Percentiles rank a stretch among this genome's conserved stretches.
Evolutionary conservation across 2,888 invertebrate genomes (phyloP).

Genomic region (Apomyelois bistriatella): DNA sequence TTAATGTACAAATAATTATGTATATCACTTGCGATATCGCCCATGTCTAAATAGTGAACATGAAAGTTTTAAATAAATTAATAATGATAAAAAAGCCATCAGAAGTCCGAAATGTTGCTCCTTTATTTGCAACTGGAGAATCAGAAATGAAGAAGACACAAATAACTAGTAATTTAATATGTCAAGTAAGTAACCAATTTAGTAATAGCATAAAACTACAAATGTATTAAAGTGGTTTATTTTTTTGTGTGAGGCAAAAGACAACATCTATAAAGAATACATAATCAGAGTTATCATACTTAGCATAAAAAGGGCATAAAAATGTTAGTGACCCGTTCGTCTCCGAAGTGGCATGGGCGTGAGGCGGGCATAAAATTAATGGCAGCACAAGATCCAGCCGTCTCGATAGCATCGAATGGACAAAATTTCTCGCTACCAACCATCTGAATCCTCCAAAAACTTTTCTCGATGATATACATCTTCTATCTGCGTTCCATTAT

Average conservation of each 20-base stretch:
- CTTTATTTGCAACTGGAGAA: too few relatives aligned
- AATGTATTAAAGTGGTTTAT: neutral
- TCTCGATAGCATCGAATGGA: neutral
- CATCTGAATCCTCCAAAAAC: neutral
- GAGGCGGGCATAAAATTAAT: constrained; percentile 12
- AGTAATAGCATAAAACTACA: neutral
- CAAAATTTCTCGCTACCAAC: neutral
- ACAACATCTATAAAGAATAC: neutral
- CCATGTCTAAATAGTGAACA: too few relatives aligned
- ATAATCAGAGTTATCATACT: neutral
- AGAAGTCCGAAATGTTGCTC: too few relatives aligned
- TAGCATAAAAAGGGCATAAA: constrained; percentile 11
- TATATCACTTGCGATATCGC: too few relatives aligned
- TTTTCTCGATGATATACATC: neutral
- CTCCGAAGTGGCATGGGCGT: neutral
- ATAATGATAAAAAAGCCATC: too few relatives aligned
- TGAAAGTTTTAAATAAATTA: too few relatives aligned
- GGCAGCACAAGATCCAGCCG: neutral
- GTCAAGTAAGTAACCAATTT: too few relatives aligned
- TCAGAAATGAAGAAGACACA: too few relatives aligned
- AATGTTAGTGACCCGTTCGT: constrained; percentile 10
- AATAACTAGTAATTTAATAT: too few relatives aligned
- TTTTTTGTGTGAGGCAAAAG: neutral
- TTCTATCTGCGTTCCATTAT: neutral
- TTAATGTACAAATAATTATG: too few relatives aligned